A percentile compares a stretch with the other conserved stretches of the same genome.
Evolutionary conservation across 2,113 vertebrate genomes (phyloP).

Genomic region (Corvus hawaiiensis): DNA sequence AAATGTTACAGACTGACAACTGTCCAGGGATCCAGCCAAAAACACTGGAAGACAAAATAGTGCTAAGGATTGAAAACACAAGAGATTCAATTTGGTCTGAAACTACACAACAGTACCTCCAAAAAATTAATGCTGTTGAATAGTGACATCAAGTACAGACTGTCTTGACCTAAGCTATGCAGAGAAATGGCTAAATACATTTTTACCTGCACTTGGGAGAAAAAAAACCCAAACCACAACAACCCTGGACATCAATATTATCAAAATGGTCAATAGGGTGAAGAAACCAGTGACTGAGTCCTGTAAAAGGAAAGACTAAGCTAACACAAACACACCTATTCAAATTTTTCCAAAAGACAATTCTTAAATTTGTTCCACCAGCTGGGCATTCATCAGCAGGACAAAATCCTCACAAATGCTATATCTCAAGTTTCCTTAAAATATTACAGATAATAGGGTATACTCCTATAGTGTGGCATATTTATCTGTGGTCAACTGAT

Average conservation of each 20-base stretch:
- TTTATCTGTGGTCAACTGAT: not conserved
- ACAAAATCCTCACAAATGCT: not conserved
- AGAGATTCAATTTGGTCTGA: conserved; percentile 4
- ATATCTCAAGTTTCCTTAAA: not conserved
- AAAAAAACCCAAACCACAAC: not conserved
- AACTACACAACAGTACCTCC: not conserved
- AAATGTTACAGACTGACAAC: not conserved
- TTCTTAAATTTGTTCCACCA: not conserved
- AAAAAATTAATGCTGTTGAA: conserved; percentile 17
- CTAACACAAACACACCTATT: not conserved
- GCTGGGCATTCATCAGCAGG: not conserved
- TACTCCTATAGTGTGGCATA: not conserved
- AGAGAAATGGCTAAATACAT: conserved; percentile 30
- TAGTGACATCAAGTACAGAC: not conserved
- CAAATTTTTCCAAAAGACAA: not conserved
- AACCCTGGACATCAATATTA: not conserved
- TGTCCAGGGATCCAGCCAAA: conserved; percentile 39
- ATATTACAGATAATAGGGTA: not conserved
- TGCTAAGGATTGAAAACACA: conserved; percentile 11
- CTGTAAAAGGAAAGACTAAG: not conserved
- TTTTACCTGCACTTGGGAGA: not conserved
- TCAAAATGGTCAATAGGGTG: not conserved
- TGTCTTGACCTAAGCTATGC: conserved; percentile 7
- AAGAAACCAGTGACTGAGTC: conserved; percentile 1
- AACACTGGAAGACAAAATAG: not conserved